Conservation (phyloP, 2,113 vertebrate species). For the Pipra filicauda region DNA sequence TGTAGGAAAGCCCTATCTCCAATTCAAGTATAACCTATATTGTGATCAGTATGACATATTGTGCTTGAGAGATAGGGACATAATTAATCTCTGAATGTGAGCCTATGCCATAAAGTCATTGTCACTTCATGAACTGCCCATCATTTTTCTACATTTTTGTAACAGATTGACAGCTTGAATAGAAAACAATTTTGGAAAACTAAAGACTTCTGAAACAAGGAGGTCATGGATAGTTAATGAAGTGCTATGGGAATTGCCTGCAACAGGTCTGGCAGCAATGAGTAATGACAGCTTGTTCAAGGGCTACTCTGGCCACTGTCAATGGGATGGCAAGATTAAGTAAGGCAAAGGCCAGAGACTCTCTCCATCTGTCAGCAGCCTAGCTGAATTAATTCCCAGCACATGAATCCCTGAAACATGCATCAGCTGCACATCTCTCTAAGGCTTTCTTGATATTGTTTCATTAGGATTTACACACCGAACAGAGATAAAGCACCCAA, state of each 20-base stretch:
- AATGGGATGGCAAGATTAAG: neutral
- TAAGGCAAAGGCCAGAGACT: neutral
- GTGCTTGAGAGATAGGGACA: neutral
- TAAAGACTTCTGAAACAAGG: neutral
- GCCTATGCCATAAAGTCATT: neutral
- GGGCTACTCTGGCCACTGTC: neutral
- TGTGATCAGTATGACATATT: neutral
- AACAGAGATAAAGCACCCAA: neutral
- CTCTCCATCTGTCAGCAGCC: neutral
- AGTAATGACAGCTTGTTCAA: neutral
- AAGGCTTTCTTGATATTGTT: neutral
- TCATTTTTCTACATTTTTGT: neutral
- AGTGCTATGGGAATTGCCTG: neutral
- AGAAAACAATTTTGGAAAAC: neutral
- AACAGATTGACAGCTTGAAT: neutral
- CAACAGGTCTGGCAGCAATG: neutral
- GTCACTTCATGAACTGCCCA: neutral
- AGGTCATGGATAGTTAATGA: neutral
- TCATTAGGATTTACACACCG: neutral
- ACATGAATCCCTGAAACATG: fast-evolving
- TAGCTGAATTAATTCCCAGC: neutral
- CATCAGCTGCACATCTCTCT: neutral
- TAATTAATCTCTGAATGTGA: neutral
- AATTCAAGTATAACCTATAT: neutral
- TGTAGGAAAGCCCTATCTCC: neutral